Evolutionary conservation across 2,888 invertebrate genomes (phyloP), one percentile per base, ranked within the genome.

Genomic region (Drepanosiphum platanoidis): DNA sequence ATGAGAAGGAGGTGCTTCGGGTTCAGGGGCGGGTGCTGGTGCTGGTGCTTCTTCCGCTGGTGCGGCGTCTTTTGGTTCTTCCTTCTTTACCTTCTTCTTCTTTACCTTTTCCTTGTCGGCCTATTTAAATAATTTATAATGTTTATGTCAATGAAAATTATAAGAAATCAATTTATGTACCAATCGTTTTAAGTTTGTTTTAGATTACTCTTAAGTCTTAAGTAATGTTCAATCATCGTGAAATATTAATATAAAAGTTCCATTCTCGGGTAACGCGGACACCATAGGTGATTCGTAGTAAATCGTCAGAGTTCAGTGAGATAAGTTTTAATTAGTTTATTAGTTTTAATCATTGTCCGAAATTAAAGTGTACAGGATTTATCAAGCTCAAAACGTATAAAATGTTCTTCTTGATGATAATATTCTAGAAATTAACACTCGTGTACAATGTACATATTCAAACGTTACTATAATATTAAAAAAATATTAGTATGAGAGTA

Each of bases 41-140:
- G 92, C 91, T 88, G 91, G 88, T 68, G 89, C 91, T 87, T 91
- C 91, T 87, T 90, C 92, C n/a, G 39, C 75, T 11, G 84, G 36
- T 88, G 92, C 92, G 90, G 92, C 92, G 90, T 92, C 93, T 89
- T 92, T 92, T 88, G 92, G 92, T 90, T 92, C 93, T 90, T 93
- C 93, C 91, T 92, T 93, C 92, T 93, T 93, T 92, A 93, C 93
- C 93, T 94, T 95, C 94, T 95, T 95, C 93, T 93, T 94, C 92
- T 94, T 94, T 92, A 95, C 94, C 94, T 96, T 95, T 91, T 96
- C 96, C 92, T 96, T 96, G 92, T 96, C 96, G 92, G 96, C 96
- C 96, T 96, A 88, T 70, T 88, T 88, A 77, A 61, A n/a, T n/a
- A 36, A 52, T 18, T 27, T 27, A 70, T 34, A 70, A 80, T 70